A percentile compares a stretch with the other conserved stretches of the same genome.
These are phyloP conservation scores for Orchestes rusci DNA, from an alignment of 2,888 invertebrate species.

Conservation along the genomic window DNA sequence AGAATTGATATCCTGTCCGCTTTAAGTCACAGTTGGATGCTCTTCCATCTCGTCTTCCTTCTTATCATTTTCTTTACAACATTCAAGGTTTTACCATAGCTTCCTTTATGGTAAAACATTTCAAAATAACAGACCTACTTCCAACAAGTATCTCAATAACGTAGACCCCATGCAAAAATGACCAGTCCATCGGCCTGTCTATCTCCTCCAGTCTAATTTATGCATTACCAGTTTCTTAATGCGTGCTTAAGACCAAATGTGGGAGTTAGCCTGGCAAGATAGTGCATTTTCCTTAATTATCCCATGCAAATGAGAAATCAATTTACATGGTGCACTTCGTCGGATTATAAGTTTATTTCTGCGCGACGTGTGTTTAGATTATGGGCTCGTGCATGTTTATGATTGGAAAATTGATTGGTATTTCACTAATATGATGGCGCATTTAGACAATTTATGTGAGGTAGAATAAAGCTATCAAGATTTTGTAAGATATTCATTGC, in stretches of 20 bases:
- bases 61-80: not conserved
- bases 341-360: slow-evolving; percentile 16
- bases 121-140: not conserved
- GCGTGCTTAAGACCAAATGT: slow-evolving; percentile 18
- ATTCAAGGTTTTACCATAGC: no score
- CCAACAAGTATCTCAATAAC: no score
- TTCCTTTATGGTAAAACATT: not conserved
- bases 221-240: slow-evolving; percentile 19
- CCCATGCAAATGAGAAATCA: slow-evolving; percentile 22
- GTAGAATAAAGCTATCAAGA: slow-evolving; percentile 1
- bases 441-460: slow-evolving; percentile 1
- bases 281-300: slow-evolving; percentile 19
- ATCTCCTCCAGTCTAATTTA: slow-evolving; percentile 17
- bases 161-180: slow-evolving; percentile 8
- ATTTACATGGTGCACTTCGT: slow-evolving; percentile 16
- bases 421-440: slow-evolving; percentile 6
- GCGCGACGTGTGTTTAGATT: slow-evolving; percentile 8
- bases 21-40: no score
- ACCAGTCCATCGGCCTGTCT: slow-evolving; percentile 7
- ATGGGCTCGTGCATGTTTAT: slow-evolving; percentile 2
- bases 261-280: slow-evolving; percentile 19
- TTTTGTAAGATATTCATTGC: slow-evolving; percentile 1
- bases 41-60: no score
- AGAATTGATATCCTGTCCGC: no score
- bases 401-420: slow-evolving; percentile 10